Percentiles rank a stretch among this genome's conserved stretches.
Evolutionary conservation across 2,113 vertebrate species (phyloP).

Genomic region (Oxyura jamaicensis): DNA sequence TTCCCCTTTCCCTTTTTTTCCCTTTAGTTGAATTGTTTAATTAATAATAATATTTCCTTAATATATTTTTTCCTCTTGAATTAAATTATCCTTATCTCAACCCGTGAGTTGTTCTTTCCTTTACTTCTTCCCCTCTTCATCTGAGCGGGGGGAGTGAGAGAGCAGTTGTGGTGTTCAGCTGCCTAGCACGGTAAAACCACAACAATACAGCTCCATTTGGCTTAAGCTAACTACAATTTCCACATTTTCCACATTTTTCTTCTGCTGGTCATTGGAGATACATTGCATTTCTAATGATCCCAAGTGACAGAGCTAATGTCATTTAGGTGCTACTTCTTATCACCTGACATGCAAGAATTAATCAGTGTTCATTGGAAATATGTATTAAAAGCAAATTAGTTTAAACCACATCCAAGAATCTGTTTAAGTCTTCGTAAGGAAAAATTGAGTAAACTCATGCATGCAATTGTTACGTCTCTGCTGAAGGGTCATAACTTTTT

Average conservation of each 20-base stretch:
- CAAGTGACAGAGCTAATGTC: background rate
- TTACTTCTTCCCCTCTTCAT: too few relatives aligned
- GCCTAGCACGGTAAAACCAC: too few relatives aligned
- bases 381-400: accelerated
- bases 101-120: too few relatives aligned
- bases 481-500: background rate
- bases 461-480: background rate
- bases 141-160: too few relatives aligned
- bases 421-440: background rate
- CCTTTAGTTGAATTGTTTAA: too few relatives aligned
- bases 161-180: too few relatives aligned
- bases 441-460: accelerated
- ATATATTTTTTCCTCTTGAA: too few relatives aligned
- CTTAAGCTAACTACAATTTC: background rate
- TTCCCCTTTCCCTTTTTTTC: too few relatives aligned
- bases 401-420: background rate
- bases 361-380: background rate
- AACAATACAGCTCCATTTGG: background rate
- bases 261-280: background rate
- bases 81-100: too few relatives aligned
- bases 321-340: background rate
- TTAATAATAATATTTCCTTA: too few relatives aligned
- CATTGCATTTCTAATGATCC: background rate
- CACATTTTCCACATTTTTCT: background rate
- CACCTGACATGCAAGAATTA: background rate